Conservation (phyloP, 2,888 invertebrate genomes). For the Lithophane socia region DNA sequence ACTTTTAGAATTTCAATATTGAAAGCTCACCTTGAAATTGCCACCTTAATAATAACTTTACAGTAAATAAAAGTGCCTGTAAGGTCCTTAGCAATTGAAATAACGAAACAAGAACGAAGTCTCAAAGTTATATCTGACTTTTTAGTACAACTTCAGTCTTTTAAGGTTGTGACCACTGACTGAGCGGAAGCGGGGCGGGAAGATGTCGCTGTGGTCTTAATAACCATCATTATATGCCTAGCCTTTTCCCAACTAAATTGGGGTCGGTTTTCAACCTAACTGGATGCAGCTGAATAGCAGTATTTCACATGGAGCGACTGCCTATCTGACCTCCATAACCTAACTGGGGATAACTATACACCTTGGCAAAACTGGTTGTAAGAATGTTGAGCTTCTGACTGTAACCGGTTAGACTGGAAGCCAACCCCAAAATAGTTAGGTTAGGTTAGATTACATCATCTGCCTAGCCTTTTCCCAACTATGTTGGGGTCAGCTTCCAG, state of each 20-base stretch:
- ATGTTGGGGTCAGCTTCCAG: too few relatives aligned
- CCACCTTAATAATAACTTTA: background rate
- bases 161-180: background rate
- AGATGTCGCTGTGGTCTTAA: background rate
- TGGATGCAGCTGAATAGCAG: background rate
- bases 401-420: too few relatives aligned
- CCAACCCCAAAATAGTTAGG: too few relatives aligned
- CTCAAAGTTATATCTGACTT: background rate
- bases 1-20: too few relatives aligned
- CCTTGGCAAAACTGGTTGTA: too few relatives aligned
- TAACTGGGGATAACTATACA: background rate
- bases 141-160: conserved; percentile 2
- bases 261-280: too few relatives aligned
- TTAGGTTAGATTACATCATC: too few relatives aligned
- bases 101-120: conserved; percentile 35
- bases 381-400: too few relatives aligned
- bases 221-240: too few relatives aligned
- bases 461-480: too few relatives aligned
- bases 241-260: background rate
- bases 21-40: too few relatives aligned
- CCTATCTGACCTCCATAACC: background rate
- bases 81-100: conserved; percentile 32
- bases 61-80: conserved; percentile 10
- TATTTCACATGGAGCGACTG: too few relatives aligned
- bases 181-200: background rate